Evolutionary conservation across 2,888 invertebrate genomes (phyloP).

Genomic region (Pediacus dermestoides): DNA sequence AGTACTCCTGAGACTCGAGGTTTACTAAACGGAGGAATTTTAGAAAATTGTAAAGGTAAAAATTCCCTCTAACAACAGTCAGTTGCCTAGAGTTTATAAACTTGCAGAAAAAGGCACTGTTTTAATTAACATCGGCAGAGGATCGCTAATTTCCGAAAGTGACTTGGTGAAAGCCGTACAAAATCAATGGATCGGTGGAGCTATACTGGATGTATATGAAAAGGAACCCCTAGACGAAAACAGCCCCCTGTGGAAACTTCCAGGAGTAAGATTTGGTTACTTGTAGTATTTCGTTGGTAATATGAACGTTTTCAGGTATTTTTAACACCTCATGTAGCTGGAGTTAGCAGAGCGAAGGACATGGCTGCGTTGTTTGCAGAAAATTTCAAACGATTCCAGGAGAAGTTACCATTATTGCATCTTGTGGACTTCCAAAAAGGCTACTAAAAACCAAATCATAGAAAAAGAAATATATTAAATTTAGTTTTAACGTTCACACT

Average conservation of each 20-base stretch:
- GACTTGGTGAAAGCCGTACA: conserved; percentile 53
- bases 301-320: conserved; percentile 40
- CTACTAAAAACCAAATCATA: conserved; percentile 48
- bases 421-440: conserved; percentile 45
- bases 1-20: conserved; percentile 51
- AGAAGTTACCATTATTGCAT: conserved; percentile 44
- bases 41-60: conserved; percentile 51
- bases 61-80: too few relatives aligned
- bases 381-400: conserved; percentile 48
- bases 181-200: conserved; percentile 54
- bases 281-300: conserved; percentile 5
- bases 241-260: conserved; percentile 53
- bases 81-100: conserved; percentile 9
- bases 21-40: conserved; percentile 50
- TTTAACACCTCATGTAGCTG: conserved; percentile 52
- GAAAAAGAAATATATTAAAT: too few relatives aligned
- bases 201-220: conserved; percentile 57
- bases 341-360: conserved; percentile 45
- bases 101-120: conserved; percentile 48
- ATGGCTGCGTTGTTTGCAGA: conserved; percentile 50
- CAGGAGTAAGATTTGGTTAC: conserved; percentile 44
- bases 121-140: conserved; percentile 60
- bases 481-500: too few relatives aligned
- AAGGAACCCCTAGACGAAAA: conserved; percentile 52
- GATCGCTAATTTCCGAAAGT: conserved; percentile 53